Base-by-base conservation (phyloP, 2,888 invertebrate genomes). In the Catocala sponsa region DNA sequence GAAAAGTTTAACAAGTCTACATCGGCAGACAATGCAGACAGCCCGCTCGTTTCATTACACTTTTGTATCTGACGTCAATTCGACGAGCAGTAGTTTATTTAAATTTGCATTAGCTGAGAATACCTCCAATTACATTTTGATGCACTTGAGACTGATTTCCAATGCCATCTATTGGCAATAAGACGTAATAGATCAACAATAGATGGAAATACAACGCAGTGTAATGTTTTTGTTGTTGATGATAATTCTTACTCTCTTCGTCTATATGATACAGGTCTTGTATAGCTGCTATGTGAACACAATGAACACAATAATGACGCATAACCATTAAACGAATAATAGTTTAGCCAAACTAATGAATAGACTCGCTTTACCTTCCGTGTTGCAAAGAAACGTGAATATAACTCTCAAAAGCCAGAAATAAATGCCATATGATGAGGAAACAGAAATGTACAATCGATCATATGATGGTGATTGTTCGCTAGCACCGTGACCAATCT, bases 401-500 rank as follows among this genome's bases (percentile, higher is more conserved):
- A 44, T 12, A 44, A 44, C 11, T n/a, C 42, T 33, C 6, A 44
- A 7, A 55, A 46, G 25, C 13, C n/a, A 35, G 32, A 13, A 50
- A 55, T 50, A 35, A 43, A 5, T 15, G 46, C 42, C 13, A 41
- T 41, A 56, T 59, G 54, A 52, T 43, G 55, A 60, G 51, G 25
- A 58, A 73, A 65, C 47, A 60, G 60, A 62, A 65, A 65, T 55
- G 52, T 59, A 58, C 57, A 65, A 65, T 63, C 65, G 58, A 60
- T 67, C 59, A 68, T 60, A 59, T 60, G 68, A 63, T 68, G 68
- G 59, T 66, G 68, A 78, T 76, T 74, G 67, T 64, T 64, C 65
- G 56, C 68, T 57, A 65, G 49, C 51, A 70, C 68, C 72, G 72
- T 76, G 72, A 72, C 78, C 74, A 76, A 78, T 70, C 66, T 41